Evolutionary conservation across 2,797 vertebrate genomes (phyloP), one percentile per base, ranked within the genome.

Genomic region (Pampus argenteus): DNA sequence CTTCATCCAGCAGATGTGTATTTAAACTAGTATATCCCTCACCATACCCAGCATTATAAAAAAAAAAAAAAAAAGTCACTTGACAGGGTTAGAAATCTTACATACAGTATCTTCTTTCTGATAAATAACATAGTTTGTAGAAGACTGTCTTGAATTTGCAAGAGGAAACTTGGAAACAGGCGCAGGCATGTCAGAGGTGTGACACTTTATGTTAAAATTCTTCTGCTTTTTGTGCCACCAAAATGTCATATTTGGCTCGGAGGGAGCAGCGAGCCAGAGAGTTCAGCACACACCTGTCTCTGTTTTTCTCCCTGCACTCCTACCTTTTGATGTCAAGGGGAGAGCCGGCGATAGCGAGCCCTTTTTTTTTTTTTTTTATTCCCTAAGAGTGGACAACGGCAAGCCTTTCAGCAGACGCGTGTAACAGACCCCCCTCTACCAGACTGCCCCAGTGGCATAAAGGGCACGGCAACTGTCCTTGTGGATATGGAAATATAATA

Each of bases 251-350:
- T 57, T 64, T 38, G 71, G 76, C 85, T 86, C 78, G 0, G 6
- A 69, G 85, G 86, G 67, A 81, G 78, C 71, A 36, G 76, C 20
- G 34, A 86, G 80, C 73, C 56, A 5, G 31, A 64, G 76, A 87
- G 88, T 89, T 91, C 84, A 82, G 77, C 64, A 9, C 75, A 74
- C 82, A 90, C 87, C 88, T 88, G 86, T 89, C 86, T 78, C 60
- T 81, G 74, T 81, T 84, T 83, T 79, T 61, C 72, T 69, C 60
- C 38, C 80, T 1, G 25, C 25, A 31, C 71, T 66, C 66, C 66
- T 56, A 55, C 85, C 87, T 85, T 89, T 84, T 77, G 63, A 89
- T 81, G 85, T 83, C 76, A 73, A 80, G 62, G 59, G 70, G 55
- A 64, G 71, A 72, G 66, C 74, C 28, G 36, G 29, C 20, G 48